phyloP scores from a whole-genome alignment of 1,140 invertebrate species.

The Drosophila aff. region DNA sequence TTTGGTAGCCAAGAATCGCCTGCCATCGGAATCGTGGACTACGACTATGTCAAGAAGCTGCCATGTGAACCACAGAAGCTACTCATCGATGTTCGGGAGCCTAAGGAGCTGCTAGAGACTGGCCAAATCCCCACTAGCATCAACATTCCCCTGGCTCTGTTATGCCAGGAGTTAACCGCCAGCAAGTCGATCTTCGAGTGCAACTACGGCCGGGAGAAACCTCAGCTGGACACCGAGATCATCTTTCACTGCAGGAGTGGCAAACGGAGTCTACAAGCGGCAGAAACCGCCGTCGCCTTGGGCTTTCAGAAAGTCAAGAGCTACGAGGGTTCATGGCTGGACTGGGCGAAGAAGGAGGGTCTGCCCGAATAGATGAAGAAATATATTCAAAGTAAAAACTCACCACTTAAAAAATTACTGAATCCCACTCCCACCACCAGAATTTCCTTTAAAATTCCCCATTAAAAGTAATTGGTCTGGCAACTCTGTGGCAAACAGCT shows the following conservation, averaged over 20 bases:
- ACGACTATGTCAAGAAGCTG: slow-evolving; percentile 85
- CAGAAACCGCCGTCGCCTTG: slow-evolving; percentile 86
- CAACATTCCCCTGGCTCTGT: slow-evolving; percentile 88
- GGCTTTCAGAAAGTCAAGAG: slow-evolving; percentile 87
- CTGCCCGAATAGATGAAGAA: slow-evolving; percentile 69
- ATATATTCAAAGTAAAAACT: not conserved
- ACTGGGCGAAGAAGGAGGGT: slow-evolving; percentile 86
- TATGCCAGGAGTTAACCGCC: slow-evolving; percentile 59
- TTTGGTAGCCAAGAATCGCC: slow-evolving; percentile 3
- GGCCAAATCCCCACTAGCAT: slow-evolving; percentile 89
- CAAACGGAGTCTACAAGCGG: slow-evolving; percentile 87
- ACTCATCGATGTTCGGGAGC: slow-evolving; percentile 89
- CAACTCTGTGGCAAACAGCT: slow-evolving; percentile 51
- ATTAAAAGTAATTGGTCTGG: slow-evolving; percentile 10
- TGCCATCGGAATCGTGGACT: slow-evolving; percentile 82
- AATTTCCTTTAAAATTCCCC: not conserved
- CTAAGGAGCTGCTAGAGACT: slow-evolving; percentile 88
- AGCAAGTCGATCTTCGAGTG: slow-evolving; percentile 84
- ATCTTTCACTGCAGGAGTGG: slow-evolving; percentile 88
- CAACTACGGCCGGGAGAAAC: slow-evolving; percentile 86
- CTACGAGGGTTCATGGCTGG: slow-evolving; percentile 84
- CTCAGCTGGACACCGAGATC: slow-evolving; percentile 86
- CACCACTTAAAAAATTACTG: not conserved
- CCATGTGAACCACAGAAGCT: slow-evolving; percentile 84
- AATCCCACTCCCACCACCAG: not conserved